Base-by-base conservation (phyloP, 2,113 vertebrate species). In the Hystrix brachyura region DNA sequence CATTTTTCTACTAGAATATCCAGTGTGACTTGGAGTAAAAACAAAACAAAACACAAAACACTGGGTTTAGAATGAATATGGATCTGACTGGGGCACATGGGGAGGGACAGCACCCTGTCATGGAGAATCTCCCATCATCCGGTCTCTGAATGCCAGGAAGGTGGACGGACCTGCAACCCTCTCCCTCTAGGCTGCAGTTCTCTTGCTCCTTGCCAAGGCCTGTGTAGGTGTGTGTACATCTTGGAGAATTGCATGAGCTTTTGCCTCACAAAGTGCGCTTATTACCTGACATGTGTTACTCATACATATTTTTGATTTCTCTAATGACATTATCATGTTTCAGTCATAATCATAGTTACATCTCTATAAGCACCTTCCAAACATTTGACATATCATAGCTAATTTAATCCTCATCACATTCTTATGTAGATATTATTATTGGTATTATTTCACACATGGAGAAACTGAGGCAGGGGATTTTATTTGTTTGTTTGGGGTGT, bases 261-360 rank as follows among this genome's bases (percentile, higher is more conserved):
- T 53, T 38, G 6, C 25, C 60, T 43, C 69, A 60, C 43, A 60
- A 38, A 1, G 0, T 25, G 46, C 69, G 71, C 64, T 94, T 88
- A 53, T 67, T 53, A 9, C 23, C 53, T 6, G 29, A 87, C 25
- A 5, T n/a, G 15, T 11, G 14, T 67, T 51, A 59, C 79, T 64
- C 25, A 62, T 59, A 19, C 48, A 3, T 46, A 55, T 46, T 82
- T 94, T 84, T 48, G 13, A 27, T 55, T 92, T 84, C 71, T 90
- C 29, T 87, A 71, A 88, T 95, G 65, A 85, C n/a, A 79, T 78
- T 51, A 80, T 57, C 23, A 64, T 79, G 80, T 53, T 72, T 90
- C 51, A 87, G 13, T 67, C 10, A 55, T 34, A 79, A 79, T 79
- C 48, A 32, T 53, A 79, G 48, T 48, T 79, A 43, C 4, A n/a